Evolutionary conservation across 92 coral and sea anemone species (phyloP).

Genomic region (Palythoa grandiflora): DNA sequence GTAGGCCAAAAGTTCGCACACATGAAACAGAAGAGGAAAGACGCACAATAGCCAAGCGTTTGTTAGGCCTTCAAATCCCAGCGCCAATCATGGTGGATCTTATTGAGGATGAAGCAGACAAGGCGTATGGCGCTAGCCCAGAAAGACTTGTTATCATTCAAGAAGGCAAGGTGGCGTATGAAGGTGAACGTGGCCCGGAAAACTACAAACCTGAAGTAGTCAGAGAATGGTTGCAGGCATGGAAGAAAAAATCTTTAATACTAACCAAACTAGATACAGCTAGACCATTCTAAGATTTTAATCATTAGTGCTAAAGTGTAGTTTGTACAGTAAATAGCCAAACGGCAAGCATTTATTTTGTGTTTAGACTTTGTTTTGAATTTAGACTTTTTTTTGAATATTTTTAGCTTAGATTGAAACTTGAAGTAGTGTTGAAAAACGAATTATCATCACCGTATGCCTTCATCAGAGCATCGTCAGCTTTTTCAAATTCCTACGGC

Average conservation of each 20-base stretch:
- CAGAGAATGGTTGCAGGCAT: conserved; percentile 24
- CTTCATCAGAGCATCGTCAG: too few relatives aligned
- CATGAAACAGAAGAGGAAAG: conserved; percentile 62
- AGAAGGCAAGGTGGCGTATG: conserved; percentile 62
- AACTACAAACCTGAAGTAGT: conserved; percentile 26
- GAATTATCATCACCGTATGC: too few relatives aligned
- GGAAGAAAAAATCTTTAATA: background rate
- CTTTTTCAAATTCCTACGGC: too few relatives aligned
- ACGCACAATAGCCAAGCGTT: conserved; percentile 51
- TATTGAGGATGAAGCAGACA: conserved; percentile 61
- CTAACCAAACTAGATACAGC: background rate
- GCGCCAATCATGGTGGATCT: conserved; percentile 57
- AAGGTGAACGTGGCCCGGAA: conserved; percentile 58
- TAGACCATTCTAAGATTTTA: background rate
- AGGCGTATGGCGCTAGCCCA: conserved; percentile 64
- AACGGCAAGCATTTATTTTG: too few relatives aligned
- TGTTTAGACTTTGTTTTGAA: too few relatives aligned
- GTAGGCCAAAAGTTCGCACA: conserved; percentile 32
- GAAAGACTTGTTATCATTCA: conserved; percentile 59
- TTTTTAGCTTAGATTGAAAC: too few relatives aligned
- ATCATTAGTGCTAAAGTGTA: background rate
- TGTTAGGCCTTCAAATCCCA: conserved; percentile 34
- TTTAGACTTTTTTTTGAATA: too few relatives aligned
- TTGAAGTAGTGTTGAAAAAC: too few relatives aligned
- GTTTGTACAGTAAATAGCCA: too few relatives aligned